Base-by-base conservation (phyloP, 2,888 invertebrate genomes). In the Cheilosia pagana region DNA sequence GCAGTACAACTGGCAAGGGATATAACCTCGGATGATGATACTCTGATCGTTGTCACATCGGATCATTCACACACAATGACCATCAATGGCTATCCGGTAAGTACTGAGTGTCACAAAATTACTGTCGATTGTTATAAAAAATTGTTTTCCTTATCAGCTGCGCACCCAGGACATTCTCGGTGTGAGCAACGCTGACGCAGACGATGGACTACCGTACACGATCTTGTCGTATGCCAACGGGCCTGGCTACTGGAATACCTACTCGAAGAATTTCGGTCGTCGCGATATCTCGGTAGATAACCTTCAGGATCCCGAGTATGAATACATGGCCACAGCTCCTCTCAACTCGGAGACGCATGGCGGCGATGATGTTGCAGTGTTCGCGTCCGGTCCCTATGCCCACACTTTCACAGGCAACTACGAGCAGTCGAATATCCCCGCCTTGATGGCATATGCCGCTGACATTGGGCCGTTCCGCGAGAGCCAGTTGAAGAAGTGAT, bases 1-100 rank as follows among this genome's bases (percentile, higher is more conserved):
- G 95, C 98, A 1, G 93, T 96, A 6, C 91, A 94, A 88, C 92
- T 92, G 55, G 95, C 96, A 0, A 87, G 94, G 48, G 91, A 93
- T 50, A 91, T 95, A 91, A 95, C 95, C 0, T 92, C 94, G 70
- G 90, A 91, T 0, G 92, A 94, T 0, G 96, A 98, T 31, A 98
- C 98, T 0, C 92, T 98, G n/a, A 94, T 97, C 12, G 93, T 98
- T 0, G 97, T 96, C 3, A 96, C 96, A 0, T 94, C 96, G 0
- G 97, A 97, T 90, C 97, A 97, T 88, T 94, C 96, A 1, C 96
- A 97, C 89, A 95, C 95, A 0, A 94, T 97, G 94, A 94, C 94
- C 7, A 94, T 95, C 75, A 95, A 94, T 79, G 97, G 97, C 0
- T 96, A 97, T 89, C 95, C 96, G 53, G 93, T 93, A 60, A 92